These are phyloP conservation scores for Vannuccia rotundouncinata DNA, from an alignment of 2,888 invertebrate genomes.

Conservation along the genomic window DNA sequence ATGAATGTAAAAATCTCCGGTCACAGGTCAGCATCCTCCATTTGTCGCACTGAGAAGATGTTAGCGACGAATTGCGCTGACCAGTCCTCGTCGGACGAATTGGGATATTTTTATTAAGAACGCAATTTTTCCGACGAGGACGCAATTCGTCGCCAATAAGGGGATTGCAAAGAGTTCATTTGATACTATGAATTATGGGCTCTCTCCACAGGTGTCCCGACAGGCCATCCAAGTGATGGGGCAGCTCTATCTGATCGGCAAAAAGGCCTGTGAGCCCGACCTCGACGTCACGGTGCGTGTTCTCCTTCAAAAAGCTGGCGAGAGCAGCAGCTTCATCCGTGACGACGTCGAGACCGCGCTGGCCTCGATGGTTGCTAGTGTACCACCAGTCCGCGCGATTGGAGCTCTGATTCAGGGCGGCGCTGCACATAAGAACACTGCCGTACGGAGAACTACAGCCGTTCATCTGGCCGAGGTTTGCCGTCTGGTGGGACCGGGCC, in stretches of 20 bases:
- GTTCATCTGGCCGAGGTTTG: constrained; percentile 68
- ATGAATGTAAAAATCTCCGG: constrained; percentile 75
- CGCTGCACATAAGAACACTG: constrained; percentile 71
- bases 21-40: constrained; percentile 75
- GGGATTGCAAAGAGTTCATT: too few relatives aligned
- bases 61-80: too few relatives aligned
- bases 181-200: too few relatives aligned
- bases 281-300: constrained; percentile 75
- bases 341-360: constrained; percentile 78
- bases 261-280: constrained; percentile 64
- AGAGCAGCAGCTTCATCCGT: constrained; percentile 72
- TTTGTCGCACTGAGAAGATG: too few relatives aligned
- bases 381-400: constrained; percentile 61
- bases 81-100: too few relatives aligned
- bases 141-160: too few relatives aligned
- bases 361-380: constrained; percentile 71
- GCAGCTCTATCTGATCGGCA: constrained; percentile 66
- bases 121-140: too few relatives aligned
- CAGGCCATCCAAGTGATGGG: constrained; percentile 75
- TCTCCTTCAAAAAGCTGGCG: constrained; percentile 78
- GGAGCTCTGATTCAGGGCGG: constrained; percentile 48
- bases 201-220: constrained; percentile 64
- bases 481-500: constrained; percentile 68
- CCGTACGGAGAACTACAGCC: constrained; percentile 76
- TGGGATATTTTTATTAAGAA: too few relatives aligned